Evolutionary conservation across 1,140 invertebrate genomes (phyloP).

Genomic region (Cyphomyrmex costatus): DNA sequence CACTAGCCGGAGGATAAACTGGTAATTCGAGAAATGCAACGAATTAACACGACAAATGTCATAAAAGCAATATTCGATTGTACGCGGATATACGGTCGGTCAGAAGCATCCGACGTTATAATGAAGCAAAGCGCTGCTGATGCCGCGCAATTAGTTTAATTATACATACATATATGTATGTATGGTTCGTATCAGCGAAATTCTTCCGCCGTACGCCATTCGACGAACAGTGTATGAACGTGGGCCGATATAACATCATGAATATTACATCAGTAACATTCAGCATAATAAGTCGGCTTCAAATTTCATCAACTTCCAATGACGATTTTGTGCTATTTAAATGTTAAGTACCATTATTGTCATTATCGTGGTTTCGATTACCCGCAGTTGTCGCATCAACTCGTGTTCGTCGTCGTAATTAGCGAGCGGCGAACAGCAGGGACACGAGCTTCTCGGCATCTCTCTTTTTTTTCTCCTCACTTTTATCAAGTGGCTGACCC

Average conservation of each 20-base stretch:
- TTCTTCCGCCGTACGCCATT: constrained; percentile 20
- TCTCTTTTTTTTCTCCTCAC: constrained; percentile 20
- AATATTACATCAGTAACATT: neutral
- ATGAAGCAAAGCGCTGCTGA: constrained; percentile 32
- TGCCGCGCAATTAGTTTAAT: constrained; percentile 53
- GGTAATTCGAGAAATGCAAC: constrained; percentile 30
- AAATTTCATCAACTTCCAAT: neutral
- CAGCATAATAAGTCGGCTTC: neutral
- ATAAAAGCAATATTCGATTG: constrained; percentile 50
- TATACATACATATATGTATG: neutral
- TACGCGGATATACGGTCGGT: neutral
- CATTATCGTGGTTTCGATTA: constrained; percentile 8
- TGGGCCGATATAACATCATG: neutral
- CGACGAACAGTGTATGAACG: neutral
- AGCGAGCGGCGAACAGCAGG: constrained; percentile 34
- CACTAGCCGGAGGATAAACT: neutral
- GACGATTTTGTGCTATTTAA: constrained; percentile 4
- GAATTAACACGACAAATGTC: constrained; percentile 45
- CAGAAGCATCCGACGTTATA: constrained; percentile 25
- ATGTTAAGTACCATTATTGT: neutral
- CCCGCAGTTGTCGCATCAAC: constrained; percentile 15
- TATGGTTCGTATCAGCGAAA: neutral
- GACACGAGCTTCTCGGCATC: neutral
- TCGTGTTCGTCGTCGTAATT: constrained; percentile 18
- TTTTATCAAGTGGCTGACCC: constrained; percentile 61